Evolutionary conservation across 2,888 invertebrate genomes (phyloP).

Genomic region (Caenorhabditis japonica): DNA sequence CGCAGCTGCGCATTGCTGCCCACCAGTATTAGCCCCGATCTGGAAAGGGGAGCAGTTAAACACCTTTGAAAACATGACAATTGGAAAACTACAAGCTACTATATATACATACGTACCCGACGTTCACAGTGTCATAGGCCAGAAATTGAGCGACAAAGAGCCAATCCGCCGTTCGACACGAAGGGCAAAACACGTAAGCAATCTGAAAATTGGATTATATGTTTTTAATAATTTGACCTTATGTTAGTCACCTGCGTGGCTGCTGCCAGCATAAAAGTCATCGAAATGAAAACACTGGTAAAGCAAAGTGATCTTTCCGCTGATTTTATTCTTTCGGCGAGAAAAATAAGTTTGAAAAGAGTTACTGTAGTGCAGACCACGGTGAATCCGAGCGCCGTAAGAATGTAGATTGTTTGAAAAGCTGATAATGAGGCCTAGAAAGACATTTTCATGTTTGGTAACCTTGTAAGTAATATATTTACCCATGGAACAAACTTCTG

Average conservation of each 20-base stretch:
- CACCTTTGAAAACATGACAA: too few species aligned
- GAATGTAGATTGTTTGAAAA: constrained; percentile 24
- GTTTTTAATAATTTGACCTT: background rate
- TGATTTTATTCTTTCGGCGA: constrained; percentile 17
- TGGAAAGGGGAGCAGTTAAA: too few species aligned
- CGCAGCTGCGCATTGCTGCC: too few species aligned
- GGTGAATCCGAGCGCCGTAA: constrained; percentile 6
- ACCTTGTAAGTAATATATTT: too few species aligned
- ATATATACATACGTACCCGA: too few species aligned
- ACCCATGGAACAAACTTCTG: constrained; percentile 5
- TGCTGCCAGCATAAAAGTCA: constrained; percentile 8
- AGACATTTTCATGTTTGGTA: too few species aligned
- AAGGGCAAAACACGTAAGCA: background rate
- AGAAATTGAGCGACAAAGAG: background rate
- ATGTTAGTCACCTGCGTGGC: constrained; percentile 19
- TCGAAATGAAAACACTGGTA: constrained; percentile 12
- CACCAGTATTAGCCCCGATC: too few species aligned
- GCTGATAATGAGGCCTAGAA: constrained; percentile 21
- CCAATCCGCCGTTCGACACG: background rate
- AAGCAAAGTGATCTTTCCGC: constrained; percentile 30
- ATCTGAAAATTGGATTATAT: background rate
- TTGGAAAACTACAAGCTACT: too few species aligned
- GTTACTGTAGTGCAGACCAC: constrained; percentile 17
- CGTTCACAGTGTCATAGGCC: background rate
- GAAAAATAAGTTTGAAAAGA: constrained; percentile 14